Base-by-base conservation (phyloP, 2,113 vertebrate genomes). In the Onychostruthus taczanowskii region DNA sequence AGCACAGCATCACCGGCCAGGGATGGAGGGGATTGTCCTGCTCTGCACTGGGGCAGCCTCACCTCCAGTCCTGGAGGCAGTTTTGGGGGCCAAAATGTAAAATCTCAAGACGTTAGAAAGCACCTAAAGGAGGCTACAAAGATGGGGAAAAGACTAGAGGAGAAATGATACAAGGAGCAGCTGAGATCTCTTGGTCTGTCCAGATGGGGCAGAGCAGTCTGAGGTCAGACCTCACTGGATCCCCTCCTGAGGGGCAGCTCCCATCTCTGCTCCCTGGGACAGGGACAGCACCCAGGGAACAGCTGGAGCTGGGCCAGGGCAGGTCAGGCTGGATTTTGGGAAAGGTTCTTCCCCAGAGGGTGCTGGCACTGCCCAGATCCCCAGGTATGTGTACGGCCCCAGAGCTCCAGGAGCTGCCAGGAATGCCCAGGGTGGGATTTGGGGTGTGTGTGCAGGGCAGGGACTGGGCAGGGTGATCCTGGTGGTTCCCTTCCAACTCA, bases 241-340 rank as follows among this genome's bases (percentile, higher is more conserved):
- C n/a, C 16, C 52, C 68, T 35, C 55, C 43, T 0, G 0, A 69
- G 44, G 35, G 53, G 30, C 49, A 63, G 68, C 33, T 18, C 46
- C 4, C 0, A 55, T 1, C 47, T 19, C 55, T 55, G 79, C 63
- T 31, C 53, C 53, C 21, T 8, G 61, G 3, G 44, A 28, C 77
- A 46, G 39, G 33, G 19, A 39, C 24, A 68, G 70, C 0, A 20
- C 1, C 30, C 55, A 56, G 35, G 20, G 79, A 16, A 1, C 0
- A 0, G 15, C 79, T 77, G 55, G 16, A 55, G 55, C 46, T 76
- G 78, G 0, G 62, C 5, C 59, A 67, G 52, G 43, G 50, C 4
- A 67, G 37, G 0, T 26, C 0, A 30, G 62, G 47, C 0, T 41
- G 70, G 20, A 26, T 0, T 0, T 35, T 0, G 56, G 47, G 1